Evolutionary conservation across 1,140 invertebrate species (phyloP).

Genomic region (Matsumurasca onukii): DNA sequence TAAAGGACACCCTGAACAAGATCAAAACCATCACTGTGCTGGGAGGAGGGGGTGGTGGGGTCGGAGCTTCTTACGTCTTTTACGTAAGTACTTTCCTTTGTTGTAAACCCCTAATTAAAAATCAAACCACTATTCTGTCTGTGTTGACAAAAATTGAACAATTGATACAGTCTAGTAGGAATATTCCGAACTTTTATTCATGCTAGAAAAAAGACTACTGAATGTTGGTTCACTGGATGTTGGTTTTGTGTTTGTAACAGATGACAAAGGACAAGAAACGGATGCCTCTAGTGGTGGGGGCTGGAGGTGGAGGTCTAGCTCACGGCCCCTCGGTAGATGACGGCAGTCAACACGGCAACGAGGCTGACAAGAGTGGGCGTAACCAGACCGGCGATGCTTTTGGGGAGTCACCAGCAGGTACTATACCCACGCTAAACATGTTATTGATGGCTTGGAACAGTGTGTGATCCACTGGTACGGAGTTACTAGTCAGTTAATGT

Average conservation of each 20-base stretch:
- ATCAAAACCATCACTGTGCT: constrained; percentile 44
- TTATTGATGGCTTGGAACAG: no score
- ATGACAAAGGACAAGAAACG: constrained; percentile 59
- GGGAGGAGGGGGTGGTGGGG: constrained; percentile 81
- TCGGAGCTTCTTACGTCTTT: constrained; percentile 80
- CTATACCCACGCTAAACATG: no score
- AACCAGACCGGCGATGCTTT: constrained; percentile 47
- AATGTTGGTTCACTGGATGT: no score
- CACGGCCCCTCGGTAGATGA: constrained; percentile 61
- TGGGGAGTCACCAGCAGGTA: constrained; percentile 46
- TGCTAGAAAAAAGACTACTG: no score
- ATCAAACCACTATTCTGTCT: no score
- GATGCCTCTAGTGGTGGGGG: constrained; percentile 70
- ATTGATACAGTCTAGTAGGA: no score
- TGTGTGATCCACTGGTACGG: no score
- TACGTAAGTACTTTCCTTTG: constrained; percentile 51
- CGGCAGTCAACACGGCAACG: constrained; percentile 69
- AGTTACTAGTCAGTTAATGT: background rate
- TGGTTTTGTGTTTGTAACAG: no score
- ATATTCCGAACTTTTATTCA: no score
- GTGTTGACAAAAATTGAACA: no score
- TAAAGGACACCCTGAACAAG: constrained; percentile 26
- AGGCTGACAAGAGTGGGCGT: constrained; percentile 49
- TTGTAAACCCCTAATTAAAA: no score
- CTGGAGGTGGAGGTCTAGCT: constrained; percentile 77